Conservation (phyloP, 2,888 invertebrate species). For the Trisateles emortualis region DNA sequence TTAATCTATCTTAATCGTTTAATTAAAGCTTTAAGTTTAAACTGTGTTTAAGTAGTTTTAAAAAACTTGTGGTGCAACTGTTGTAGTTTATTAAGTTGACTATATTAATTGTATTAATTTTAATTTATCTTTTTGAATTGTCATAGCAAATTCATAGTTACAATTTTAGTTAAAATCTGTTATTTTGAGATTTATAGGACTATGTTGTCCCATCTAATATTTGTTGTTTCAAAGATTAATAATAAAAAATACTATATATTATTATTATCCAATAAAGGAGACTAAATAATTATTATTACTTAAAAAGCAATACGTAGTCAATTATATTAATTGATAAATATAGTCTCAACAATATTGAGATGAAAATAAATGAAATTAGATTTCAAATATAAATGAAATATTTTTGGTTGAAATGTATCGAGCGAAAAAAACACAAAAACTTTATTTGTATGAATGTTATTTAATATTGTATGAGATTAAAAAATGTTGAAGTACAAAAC, state of each 20-base stretch:
- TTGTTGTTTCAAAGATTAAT: conserved; percentile 6
- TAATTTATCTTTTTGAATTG: neutral
- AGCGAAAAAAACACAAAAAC: conserved; percentile 57
- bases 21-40: too few species aligned
- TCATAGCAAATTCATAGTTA: conserved; percentile 1
- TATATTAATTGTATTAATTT: conserved; percentile 22
- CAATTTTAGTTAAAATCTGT: conserved; percentile 1
- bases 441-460: conserved; percentile 73
- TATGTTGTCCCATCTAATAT: neutral
- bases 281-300: conserved; percentile 6
- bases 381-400: neutral
- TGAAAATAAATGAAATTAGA: conserved; percentile 9
- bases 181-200: neutral
- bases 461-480: conserved; percentile 82
- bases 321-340: conserved; percentile 50
- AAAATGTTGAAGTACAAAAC: conserved; percentile 82
- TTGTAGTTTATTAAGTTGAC: conserved; percentile 6
- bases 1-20: too few species aligned
- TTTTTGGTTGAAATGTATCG: conserved; percentile 31
- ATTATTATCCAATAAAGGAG: neutral
- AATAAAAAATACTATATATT: neutral
- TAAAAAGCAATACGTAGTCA: conserved; percentile 39
- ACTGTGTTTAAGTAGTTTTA: too few species aligned
- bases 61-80: neutral
- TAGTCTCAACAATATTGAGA: conserved; percentile 6